Conservation (phyloP, 1,140 invertebrate species). For the Gryllus bimaculatus region DNA sequence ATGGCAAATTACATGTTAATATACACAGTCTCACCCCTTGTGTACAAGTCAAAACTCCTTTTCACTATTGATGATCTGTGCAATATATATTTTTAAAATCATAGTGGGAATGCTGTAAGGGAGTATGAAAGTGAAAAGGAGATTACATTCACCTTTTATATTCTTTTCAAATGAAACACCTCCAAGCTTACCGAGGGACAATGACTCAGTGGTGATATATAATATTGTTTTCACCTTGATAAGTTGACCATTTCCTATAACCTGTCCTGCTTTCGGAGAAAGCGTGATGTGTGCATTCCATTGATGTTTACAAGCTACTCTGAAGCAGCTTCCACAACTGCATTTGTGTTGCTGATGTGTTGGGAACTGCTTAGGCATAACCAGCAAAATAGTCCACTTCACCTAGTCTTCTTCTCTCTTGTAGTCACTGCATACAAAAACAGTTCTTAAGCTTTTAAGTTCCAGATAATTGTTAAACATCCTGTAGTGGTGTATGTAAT, state of each 20-base stretch:
- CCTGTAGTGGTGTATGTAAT: not conserved
- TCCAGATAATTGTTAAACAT: not conserved
- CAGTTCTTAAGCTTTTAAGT: not conserved
- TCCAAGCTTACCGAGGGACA: not conserved
- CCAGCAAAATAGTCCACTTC: not conserved
- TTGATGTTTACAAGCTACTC: not conserved
- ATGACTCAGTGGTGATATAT: not conserved
- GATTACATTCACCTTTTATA: not conserved
- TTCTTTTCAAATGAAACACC: not conserved
- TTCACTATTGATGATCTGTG: not conserved
- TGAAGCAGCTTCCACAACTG: not conserved
- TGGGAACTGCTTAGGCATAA: not conserved
- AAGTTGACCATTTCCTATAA: not conserved
- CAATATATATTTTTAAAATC: not conserved
- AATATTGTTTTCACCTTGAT: not conserved
- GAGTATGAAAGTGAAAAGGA: not conserved
- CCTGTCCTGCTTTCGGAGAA: not conserved
- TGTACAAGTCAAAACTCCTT: not conserved
- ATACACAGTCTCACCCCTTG: not conserved
- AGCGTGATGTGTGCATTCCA: not conserved
- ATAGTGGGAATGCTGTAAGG: not conserved
- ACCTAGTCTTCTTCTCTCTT: not conserved
- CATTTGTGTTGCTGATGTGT: not conserved
- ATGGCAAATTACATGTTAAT: too few relatives aligned
- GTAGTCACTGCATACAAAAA: not conserved